Percentiles rank a stretch among this genome's conserved stretches.
phyloP scores from a whole-genome alignment of 2,797 vertebrate species.

The Semaprochilodus insignis region DNA sequence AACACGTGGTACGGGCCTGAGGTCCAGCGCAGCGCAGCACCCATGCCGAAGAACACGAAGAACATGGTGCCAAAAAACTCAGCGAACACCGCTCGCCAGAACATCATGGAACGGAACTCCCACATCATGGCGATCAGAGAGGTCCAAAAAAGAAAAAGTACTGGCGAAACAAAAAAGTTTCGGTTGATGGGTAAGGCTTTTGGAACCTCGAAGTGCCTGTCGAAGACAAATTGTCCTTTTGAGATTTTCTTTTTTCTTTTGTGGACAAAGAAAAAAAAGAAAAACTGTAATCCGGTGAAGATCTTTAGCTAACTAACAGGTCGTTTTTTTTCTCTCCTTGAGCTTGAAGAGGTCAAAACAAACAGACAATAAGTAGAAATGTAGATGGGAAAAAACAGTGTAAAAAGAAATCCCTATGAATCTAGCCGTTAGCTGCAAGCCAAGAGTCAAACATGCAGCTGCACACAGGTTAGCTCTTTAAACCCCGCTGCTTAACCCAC shows the following conservation, averaged over 20 bases:
- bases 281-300: slow-evolving; percentile 14
- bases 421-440: slow-evolving; percentile 50
- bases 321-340: background rate
- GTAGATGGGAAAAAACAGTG: slow-evolving; percentile 39
- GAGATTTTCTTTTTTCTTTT: background rate
- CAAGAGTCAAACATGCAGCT: slow-evolving; percentile 57
- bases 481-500: slow-evolving; percentile 48
- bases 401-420: slow-evolving; percentile 59
- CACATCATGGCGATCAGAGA: slow-evolving; percentile 82
- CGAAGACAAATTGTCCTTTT: background rate
- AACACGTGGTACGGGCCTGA: slow-evolving; percentile 86
- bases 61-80: slow-evolving; percentile 96
- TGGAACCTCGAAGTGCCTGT: background rate
- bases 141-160: slow-evolving; percentile 38
- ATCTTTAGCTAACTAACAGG: background rate
- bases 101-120: slow-evolving; percentile 93
- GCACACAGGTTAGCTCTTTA: slow-evolving; percentile 56
- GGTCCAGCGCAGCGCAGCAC: slow-evolving; percentile 89
- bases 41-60: slow-evolving; percentile 92
- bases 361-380: slow-evolving; percentile 51
- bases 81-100: slow-evolving; percentile 93
- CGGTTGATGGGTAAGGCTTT: slow-evolving; percentile 53
- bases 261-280: slow-evolving; percentile 1
- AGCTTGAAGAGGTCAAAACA: slow-evolving; percentile 37
- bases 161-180: slow-evolving; percentile 20